These are phyloP conservation scores for Papilio demoleus DNA, from an alignment of 2,888 invertebrate genomes.

Conservation along the genomic window DNA sequence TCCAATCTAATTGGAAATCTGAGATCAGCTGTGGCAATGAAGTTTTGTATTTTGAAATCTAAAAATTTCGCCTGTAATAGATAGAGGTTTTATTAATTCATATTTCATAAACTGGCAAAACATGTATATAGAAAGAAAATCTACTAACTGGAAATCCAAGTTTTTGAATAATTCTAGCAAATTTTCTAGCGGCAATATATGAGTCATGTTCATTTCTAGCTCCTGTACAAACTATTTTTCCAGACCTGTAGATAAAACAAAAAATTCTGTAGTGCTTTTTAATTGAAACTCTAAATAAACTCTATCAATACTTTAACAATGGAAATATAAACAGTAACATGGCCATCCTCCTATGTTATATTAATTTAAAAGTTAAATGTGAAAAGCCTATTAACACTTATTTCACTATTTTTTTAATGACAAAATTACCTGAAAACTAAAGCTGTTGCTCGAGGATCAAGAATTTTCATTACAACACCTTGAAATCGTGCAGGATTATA, in stretches of 20 bases:
- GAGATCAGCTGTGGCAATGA: conserved; percentile 89
- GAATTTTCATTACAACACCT: conserved; percentile 92
- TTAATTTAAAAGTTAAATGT: too few relatives aligned
- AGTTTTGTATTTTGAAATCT: conserved; percentile 91
- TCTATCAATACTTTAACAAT: background rate
- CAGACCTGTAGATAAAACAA: conserved; percentile 85
- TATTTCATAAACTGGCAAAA: background rate
- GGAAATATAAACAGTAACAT: background rate
- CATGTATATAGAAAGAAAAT: background rate
- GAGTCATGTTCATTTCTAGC: conserved; percentile 91
- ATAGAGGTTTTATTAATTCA: conserved; percentile 34
- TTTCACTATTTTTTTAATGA: too few relatives aligned
- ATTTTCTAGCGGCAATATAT: conserved; percentile 90
- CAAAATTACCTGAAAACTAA: conserved; percentile 84
- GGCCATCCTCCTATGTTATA: background rate
- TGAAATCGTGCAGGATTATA: conserved; percentile 92
- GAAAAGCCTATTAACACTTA: too few relatives aligned
- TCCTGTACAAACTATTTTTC: conserved; percentile 93
- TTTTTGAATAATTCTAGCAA: conserved; percentile 92
- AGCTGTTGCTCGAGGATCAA: conserved; percentile 90
- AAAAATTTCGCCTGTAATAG: conserved; percentile 86
- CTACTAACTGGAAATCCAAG: conserved; percentile 87
- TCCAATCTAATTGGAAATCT: conserved; percentile 89
- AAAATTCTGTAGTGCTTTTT: background rate
- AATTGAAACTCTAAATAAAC: background rate